A percentile compares a stretch with the other conserved stretches of the same genome.
Evolutionary conservation across 1,140 invertebrate genomes (phyloP).

Genomic region (Coenobita brevimanus): DNA sequence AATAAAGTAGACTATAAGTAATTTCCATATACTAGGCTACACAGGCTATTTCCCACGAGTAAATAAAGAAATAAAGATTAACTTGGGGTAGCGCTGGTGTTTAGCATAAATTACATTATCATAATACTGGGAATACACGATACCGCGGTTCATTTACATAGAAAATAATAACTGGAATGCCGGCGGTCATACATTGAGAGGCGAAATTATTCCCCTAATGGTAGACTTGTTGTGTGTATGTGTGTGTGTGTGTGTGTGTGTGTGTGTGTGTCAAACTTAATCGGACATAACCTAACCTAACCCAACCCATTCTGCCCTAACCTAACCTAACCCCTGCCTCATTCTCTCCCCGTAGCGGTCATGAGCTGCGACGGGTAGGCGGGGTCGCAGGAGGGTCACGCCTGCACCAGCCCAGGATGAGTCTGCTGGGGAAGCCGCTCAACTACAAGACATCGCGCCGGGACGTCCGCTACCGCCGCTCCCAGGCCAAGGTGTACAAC

Average conservation of each 20-base stretch:
- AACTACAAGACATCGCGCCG: constrained; percentile 89
- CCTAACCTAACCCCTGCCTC: not conserved
- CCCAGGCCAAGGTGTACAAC: constrained; percentile 93
- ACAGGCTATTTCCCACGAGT: no score
- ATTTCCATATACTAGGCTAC: no score
- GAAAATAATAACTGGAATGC: no score
- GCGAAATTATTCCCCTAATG: not conserved
- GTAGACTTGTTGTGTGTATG: not conserved
- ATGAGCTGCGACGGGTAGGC: constrained; percentile 61
- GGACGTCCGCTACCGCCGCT: constrained; percentile 89
- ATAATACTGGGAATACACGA: no score
- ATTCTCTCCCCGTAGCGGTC: constrained; percentile 29
- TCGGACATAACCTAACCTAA: not conserved
- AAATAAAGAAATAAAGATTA: no score
- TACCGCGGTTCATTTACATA: no score
- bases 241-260: not conserved
- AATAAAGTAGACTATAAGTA: no score
- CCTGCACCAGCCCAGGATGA: constrained; percentile 79
- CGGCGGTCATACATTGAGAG: no score
- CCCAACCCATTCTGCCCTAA: no score
- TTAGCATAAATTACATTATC: no score
- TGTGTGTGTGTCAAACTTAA: not conserved
- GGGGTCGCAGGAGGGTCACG: constrained; percentile 57
- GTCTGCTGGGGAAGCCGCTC: constrained; percentile 91
- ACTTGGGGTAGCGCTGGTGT: no score